A percentile compares a stretch with the other conserved stretches of the same genome.
Evolutionary conservation across 2,888 invertebrate species (phyloP).

Genomic region (Hyposoter dolosus): DNA sequence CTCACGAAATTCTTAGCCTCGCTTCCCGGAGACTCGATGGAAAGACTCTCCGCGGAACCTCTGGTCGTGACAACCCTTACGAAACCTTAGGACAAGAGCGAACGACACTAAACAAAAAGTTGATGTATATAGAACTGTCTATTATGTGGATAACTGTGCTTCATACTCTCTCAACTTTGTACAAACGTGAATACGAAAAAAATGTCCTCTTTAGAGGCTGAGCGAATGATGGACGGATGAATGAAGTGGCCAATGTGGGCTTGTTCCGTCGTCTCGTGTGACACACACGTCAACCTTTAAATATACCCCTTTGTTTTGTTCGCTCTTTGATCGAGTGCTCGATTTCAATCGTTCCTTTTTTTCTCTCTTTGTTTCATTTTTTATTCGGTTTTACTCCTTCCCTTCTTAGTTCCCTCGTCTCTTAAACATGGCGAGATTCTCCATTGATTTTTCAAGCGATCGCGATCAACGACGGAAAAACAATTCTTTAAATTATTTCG

Average conservation of each 20-base stretch:
- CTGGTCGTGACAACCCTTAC: slow-evolving; percentile 23
- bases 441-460: background rate
- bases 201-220: slow-evolving; percentile 77
- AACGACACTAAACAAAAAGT: slow-evolving; percentile 45
- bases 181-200: slow-evolving; percentile 15
- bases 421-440: background rate
- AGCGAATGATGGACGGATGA: slow-evolving; percentile 83
- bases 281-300: slow-evolving; percentile 80
- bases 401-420: background rate
- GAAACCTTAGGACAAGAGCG: slow-evolving; percentile 32
- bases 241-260: slow-evolving; percentile 85
- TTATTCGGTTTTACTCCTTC: slow-evolving; percentile 33
- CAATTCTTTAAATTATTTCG: background rate
- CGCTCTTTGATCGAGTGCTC: slow-evolving; percentile 81
- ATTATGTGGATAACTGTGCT: slow-evolving; percentile 15
- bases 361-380: slow-evolving; percentile 64
- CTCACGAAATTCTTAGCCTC: slow-evolving; percentile 7
- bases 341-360: slow-evolving; percentile 68
- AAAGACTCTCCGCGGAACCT: slow-evolving; percentile 35
- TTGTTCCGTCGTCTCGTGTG: slow-evolving; percentile 84
- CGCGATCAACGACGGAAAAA: background rate
- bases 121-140: slow-evolving; percentile 2
- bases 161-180: slow-evolving; percentile 20
- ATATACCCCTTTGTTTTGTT: slow-evolving; percentile 80
- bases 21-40: slow-evolving; percentile 8